Evolutionary conservation across 2,113 vertebrate genomes (phyloP), one percentile per base, ranked within the genome.

Genomic region (Merops nubicus): DNA sequence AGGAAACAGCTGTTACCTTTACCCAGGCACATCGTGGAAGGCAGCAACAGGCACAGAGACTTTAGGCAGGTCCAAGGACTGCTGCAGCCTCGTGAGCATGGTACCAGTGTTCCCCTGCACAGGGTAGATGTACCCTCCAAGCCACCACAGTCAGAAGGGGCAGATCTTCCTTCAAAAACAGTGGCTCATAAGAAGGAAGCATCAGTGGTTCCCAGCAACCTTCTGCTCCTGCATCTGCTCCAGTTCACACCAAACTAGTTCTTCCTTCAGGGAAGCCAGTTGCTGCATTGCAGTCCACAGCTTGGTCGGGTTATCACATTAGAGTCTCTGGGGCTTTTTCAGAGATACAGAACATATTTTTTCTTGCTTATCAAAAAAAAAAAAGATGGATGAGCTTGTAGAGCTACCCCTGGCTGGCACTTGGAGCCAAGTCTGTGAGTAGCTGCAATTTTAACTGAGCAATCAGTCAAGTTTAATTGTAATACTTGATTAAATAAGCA

Each of bases 391-490:
- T 81, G 83, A 84, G 68, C 47, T 93, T 76, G 76, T 83, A 91
- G 9, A 96, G 76, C 79, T 86, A 50, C 68, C 57, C 70, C 85
- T 77, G 83, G 54, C 83, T 95, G 72, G 86, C 63, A 80, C 34
- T 65, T 70, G 72, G 65, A 94, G 54, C 82, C 82, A 57, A 74
- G 42, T 12, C 50, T 88, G 63, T 90, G 68, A 93, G 92, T 89
- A 92, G 76, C 83, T 88, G 91, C 72, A 83, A 51, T 83, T 95
- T 70, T 53, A 72, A 36, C 82, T 88, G 88, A 85, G 93, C 64
- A 91, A 91, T 95, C 72, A 86, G 68, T 92, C 63, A 81, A 78
- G 87, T 91, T 76, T 95, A 96, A 95, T 93, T 96, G 86, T 64
- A 84, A 54, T 65, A 88, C 94, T 85, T 59, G 79, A 83, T 92